phyloP scores from a whole-genome alignment of 2,797 vertebrate genomes.

The Sphaeramia orbicularis region DNA sequence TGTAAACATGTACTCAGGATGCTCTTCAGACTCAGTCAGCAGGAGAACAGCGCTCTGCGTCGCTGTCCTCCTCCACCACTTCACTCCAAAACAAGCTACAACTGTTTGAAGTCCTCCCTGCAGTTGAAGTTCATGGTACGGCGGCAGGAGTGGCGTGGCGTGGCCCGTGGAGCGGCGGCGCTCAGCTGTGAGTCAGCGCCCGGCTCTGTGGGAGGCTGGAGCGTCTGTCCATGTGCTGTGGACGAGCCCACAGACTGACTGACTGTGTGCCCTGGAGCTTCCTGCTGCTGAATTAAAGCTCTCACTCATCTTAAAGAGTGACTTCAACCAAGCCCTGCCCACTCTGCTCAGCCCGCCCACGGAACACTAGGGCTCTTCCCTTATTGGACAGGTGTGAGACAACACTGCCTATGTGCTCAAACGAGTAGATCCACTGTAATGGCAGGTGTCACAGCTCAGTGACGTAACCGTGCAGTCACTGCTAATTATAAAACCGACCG shows the following conservation, averaged over 20 bases:
- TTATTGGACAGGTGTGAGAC: slow-evolving; percentile 41
- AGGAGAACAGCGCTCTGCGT: slow-evolving; percentile 36
- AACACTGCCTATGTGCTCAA: slow-evolving; percentile 5
- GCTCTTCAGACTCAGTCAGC: slow-evolving; percentile 33
- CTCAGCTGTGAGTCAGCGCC: slow-evolving; percentile 19
- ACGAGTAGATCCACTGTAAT: background rate
- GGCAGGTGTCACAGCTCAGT: background rate
- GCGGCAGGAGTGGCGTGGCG: slow-evolving; percentile 1
- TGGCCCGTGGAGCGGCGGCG: slow-evolving; percentile 10
- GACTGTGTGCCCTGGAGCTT: slow-evolving; percentile 10
- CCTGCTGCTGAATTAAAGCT: slow-evolving; percentile 41
- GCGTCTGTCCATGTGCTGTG: slow-evolving; percentile 32
- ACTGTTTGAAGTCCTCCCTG: slow-evolving; percentile 41
- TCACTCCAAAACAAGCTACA: slow-evolving; percentile 36
- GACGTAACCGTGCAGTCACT: too few species aligned
- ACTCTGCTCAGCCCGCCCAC: slow-evolving; percentile 47
- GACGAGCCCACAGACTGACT: slow-evolving; percentile 32
- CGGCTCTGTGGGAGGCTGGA: slow-evolving; percentile 15
- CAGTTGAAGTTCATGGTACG: slow-evolving; percentile 10
- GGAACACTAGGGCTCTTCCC: slow-evolving; percentile 17
- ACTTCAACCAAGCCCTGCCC: slow-evolving; percentile 61
- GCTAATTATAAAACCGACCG: too few species aligned
- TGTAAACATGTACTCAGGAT: slow-evolving; percentile 68
- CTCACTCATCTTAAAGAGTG: slow-evolving; percentile 58
- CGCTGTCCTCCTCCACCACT: background rate